These are phyloP conservation scores for Unio delphinus DNA, from an alignment of 2,888 invertebrate genomes.

Conservation along the genomic window DNA sequence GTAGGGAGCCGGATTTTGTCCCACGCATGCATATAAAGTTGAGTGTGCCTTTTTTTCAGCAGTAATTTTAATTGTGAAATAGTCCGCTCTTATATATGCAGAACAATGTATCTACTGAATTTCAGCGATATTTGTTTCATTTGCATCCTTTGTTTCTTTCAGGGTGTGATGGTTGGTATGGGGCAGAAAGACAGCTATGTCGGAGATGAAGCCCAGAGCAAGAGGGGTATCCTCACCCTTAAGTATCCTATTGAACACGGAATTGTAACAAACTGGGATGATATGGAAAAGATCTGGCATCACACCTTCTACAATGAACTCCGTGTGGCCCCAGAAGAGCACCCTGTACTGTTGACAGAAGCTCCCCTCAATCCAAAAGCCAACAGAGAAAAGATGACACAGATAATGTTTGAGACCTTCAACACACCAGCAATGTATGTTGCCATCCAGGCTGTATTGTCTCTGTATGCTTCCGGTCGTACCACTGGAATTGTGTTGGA, in stretches of 20 bases:
- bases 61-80: no score
- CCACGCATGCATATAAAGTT: no score
- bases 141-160: constrained; percentile 11
- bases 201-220: constrained; percentile 96
- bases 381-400: constrained; percentile 95
- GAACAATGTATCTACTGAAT: no score
- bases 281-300: constrained; percentile 71
- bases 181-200: constrained; percentile 97
- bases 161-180: constrained; percentile 91
- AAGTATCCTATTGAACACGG: constrained; percentile 76
- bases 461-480: constrained; percentile 93
- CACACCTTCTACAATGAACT: constrained; percentile 70
- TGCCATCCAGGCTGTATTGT: constrained; percentile 93
- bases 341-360: constrained; percentile 85
- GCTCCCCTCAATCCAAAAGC: constrained; percentile 95
- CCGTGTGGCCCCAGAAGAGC: constrained; percentile 73
- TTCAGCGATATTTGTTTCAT: neutral
- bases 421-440: constrained; percentile 90
- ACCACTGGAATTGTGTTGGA: constrained; percentile 94
- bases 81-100: no score
- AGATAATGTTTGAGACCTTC: constrained; percentile 74
- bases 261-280: constrained; percentile 73
- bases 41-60: no score
- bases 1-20: no score
- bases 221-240: constrained; percentile 75